Conservation (phyloP, 2,888 invertebrate species). For the Cephus sareptanus region DNA sequence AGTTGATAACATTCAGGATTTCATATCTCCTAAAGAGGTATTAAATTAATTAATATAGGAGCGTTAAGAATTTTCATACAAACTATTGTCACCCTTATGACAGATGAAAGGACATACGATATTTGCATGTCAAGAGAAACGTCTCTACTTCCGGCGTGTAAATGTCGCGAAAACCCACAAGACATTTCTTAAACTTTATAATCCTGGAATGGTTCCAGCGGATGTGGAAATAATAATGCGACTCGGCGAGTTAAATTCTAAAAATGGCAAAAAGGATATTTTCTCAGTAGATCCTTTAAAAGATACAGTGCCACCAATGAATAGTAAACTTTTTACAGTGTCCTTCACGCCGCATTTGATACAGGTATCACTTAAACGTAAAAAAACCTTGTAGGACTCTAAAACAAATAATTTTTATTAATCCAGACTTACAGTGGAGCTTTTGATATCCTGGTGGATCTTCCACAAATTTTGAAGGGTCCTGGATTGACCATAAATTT, state of each 20-base stretch:
- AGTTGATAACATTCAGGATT: constrained; percentile 69
- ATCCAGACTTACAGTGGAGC: constrained; percentile 49
- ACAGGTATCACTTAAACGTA: constrained; percentile 48
- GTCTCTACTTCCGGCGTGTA: constrained; percentile 62
- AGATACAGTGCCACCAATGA: constrained; percentile 59
- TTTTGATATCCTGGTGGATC: constrained; percentile 45
- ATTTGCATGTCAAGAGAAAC: constrained; percentile 57
- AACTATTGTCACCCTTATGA: neutral
- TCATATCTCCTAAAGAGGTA: constrained; percentile 67
- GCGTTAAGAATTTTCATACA: neutral
- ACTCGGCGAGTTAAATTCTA: constrained; percentile 35
- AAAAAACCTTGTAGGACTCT: constrained; percentile 11
- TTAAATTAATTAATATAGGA: constrained; percentile 3
- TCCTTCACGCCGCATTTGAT: constrained; percentile 64
- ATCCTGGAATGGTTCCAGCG: constrained; percentile 61
- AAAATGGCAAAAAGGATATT: constrained; percentile 33
- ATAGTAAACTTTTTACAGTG: constrained; percentile 53
- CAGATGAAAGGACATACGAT: constrained; percentile 59
- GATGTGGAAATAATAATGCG: constrained; percentile 41
- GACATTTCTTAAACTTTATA: constrained; percentile 60
- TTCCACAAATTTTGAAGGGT: constrained; percentile 36
- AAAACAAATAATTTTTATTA: constrained; percentile 20
- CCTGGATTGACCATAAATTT: constrained; percentile 52
- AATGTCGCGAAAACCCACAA: constrained; percentile 55
- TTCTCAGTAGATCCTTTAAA: constrained; percentile 57